Conservation (phyloP, 2,888 invertebrate species). For the Cancer borealis region DNA sequence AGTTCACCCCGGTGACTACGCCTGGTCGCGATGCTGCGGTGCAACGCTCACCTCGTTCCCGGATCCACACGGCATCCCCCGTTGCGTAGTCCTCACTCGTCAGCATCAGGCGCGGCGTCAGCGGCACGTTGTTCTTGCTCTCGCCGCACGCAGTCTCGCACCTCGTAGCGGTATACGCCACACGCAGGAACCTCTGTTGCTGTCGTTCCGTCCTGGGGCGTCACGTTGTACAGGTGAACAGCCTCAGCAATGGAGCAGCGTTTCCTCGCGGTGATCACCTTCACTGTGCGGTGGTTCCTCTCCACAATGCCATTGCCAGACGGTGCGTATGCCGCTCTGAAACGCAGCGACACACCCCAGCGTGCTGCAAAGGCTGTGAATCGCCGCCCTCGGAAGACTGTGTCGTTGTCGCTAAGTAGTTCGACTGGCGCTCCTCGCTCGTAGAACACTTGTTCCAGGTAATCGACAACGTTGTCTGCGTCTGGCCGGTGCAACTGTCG, state of each 20-base stretch:
- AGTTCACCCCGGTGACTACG: too few species aligned
- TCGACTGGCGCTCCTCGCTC: neutral
- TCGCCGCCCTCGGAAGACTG: neutral
- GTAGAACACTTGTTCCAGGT: neutral
- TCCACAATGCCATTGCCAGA: neutral
- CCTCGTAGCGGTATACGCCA: too few species aligned
- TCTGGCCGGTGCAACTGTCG: neutral
- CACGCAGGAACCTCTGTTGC: too few species aligned
- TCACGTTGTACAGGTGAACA: too few species aligned
- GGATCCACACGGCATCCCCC: too few species aligned
- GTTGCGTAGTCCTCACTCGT: too few species aligned
- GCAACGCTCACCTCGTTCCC: too few species aligned
- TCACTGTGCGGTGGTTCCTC: neutral
- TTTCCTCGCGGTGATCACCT: neutral
- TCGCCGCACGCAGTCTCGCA: too few species aligned
- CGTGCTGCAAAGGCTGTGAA: neutral
- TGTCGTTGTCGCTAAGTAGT: neutral
- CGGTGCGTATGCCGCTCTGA: neutral
- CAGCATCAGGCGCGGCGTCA: too few species aligned
- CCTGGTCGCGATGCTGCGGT: too few species aligned
- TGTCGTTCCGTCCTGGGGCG: too few species aligned
- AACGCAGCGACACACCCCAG: neutral
- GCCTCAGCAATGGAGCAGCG: neutral
- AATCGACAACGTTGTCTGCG: neutral
- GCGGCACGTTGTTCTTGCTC: too few species aligned